A percentile compares a stretch with the other conserved stretches of the same genome.
These are phyloP conservation scores for Eilema sororculum DNA, from an alignment of 2,888 invertebrate species.

Conservation along the genomic window DNA sequence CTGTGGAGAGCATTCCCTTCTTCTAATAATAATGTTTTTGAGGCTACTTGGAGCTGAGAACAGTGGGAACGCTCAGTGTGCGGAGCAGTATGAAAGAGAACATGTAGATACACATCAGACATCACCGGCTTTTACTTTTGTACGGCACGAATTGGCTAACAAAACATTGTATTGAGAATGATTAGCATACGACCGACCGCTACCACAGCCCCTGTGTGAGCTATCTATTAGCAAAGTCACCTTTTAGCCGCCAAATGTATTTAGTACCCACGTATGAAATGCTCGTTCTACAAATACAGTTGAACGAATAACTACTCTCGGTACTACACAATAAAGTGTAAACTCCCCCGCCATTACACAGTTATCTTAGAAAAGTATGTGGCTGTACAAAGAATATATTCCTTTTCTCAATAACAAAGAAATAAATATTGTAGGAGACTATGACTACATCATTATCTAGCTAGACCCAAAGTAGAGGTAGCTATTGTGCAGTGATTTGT, in stretches of 20 bases:
- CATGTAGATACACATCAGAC: constrained; percentile 21
- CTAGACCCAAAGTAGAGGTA: no score
- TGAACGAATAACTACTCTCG: neutral
- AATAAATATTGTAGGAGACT: neutral
- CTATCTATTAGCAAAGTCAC: neutral
- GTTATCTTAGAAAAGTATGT: neutral
- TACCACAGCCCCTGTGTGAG: neutral
- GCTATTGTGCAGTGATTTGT: no score
- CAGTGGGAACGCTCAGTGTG: constrained; percentile 22
- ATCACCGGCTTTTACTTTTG: constrained; percentile 24
- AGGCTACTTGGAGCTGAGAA: constrained; percentile 19
- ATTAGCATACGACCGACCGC: neutral
- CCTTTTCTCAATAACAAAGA: neutral
- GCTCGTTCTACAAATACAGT: neutral
- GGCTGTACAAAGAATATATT: neutral
- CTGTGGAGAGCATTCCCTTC: constrained; percentile 23
- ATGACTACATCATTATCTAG: no score
- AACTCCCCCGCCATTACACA: neutral
- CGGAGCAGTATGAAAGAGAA: constrained; percentile 16
- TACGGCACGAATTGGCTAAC: neutral
- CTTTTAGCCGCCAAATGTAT: neutral
- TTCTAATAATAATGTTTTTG: constrained; percentile 38
- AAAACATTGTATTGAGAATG: constrained; percentile 3
- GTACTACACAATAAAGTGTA: neutral
- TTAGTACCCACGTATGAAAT: neutral